phyloP scores from a whole-genome alignment of 2,888 invertebrate genomes.

The Litoditis marina region DNA sequence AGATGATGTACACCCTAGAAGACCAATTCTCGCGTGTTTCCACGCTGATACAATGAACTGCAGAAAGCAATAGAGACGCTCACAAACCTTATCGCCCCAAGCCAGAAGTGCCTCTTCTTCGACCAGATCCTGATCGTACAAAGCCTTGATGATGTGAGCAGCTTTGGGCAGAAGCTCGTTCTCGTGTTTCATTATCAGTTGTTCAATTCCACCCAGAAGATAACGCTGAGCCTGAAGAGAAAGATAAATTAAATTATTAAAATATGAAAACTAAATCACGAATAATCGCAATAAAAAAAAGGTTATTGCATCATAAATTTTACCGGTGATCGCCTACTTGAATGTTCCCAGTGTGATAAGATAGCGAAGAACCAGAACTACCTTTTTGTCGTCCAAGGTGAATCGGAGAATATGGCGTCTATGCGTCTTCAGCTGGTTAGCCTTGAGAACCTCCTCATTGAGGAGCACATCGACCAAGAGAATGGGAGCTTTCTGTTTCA shows the following conservation, averaged over 20 bases:
- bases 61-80: neutral
- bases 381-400: constrained; percentile 52
- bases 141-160: constrained; percentile 80
- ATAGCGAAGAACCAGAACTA: neutral
- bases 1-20: too few species aligned
- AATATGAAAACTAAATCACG: too few species aligned
- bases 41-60: too few species aligned
- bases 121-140: constrained; percentile 91
- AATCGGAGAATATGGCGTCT: constrained; percentile 69
- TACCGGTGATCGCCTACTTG: too few species aligned
- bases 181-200: constrained; percentile 68
- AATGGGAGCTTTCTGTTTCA: constrained; percentile 85
- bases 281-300: too few species aligned
- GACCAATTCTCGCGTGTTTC: too few species aligned
- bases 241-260: neutral
- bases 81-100: constrained; percentile 83
- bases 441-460: constrained; percentile 65
- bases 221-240: constrained; percentile 70
- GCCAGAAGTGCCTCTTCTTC: constrained; percentile 90
- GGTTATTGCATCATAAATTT: too few species aligned
- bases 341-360: too few species aligned
- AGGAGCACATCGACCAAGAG: constrained; percentile 85
- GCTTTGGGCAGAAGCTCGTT: constrained; percentile 81
- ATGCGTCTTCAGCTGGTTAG: constrained; percentile 71
- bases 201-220: constrained; percentile 89